Evolutionary conservation across 2,797 vertebrate genomes (phyloP), one percentile per base, ranked within the genome.

Genomic region (Poeciliopsis paucimaculata): DNA sequence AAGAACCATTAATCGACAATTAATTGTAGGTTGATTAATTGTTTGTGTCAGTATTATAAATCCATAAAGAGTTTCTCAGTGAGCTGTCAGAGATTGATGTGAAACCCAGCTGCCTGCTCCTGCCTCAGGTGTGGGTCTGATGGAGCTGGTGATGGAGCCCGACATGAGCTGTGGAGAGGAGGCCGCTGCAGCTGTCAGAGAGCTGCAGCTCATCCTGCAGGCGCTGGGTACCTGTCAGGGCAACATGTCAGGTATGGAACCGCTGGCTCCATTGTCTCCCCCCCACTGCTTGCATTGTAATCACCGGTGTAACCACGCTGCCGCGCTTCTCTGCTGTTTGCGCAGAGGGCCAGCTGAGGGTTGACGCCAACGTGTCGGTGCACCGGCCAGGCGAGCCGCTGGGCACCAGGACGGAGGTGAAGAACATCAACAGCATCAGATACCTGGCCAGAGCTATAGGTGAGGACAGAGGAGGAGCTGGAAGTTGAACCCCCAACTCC

Each of bases 111-210:
- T 90, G 68, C 78, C 53, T 85, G 72, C 82, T 26, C 73, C 34
- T 91, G 77, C 75, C 51, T 89, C 92, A 99, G 98, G 98, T 88
- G 95, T 99, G 0, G 98, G 97, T 88, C 97, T 99, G 89, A 97
- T 99, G 96, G 98, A 99, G 95, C 94, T 99, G 95, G 98, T 99
- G 93, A 97, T 99, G 97, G 98, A 99, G 93, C 97, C 98, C 0
- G 97, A 99, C 91, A 96, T 99, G 98, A 96, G 95, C 93, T 98
- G 97, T 88, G 98, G 98, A 85, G 96, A 98, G 89, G 98, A 99
- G 93, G 98, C 98, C 3, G 97, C 98, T 31, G 96, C 96, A 36
- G 98, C 97, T 39, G 96, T 99, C 87, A 95, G 96, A 87, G 98
- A 99, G 93, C 97, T 99, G 66, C 98, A 99, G 93, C 97, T 99